Evolutionary conservation across 2,113 vertebrate genomes (phyloP), one percentile per base, ranked within the genome.

Genomic region (Eulemur macaco): DNA sequence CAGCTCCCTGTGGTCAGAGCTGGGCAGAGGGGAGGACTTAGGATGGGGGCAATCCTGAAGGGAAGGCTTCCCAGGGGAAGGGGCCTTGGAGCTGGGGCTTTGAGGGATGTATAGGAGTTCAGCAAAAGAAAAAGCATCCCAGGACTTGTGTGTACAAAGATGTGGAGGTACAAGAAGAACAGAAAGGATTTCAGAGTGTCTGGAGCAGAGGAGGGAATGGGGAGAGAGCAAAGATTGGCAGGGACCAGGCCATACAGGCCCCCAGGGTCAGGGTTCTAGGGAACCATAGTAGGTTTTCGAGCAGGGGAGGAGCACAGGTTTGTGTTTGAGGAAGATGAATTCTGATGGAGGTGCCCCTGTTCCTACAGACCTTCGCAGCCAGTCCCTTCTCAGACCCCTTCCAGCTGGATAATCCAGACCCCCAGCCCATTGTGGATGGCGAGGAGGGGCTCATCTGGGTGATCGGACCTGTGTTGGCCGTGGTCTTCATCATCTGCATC

Each of bases 381-480:
- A 99, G 99, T 86, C 99, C 99, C 0, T 99, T 99, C 97, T 99
- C 99, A 0, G 99, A 99, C 97, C 98, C 99, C 20, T 98, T 99
- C 98, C 98, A 98, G 95, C 98, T 99, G 93, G 99, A 99, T 2
- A 99, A 99, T 86, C 98, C 99, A 0, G 99, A 99, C 92, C 99
- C 99, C 0, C 99, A 99, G 97, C 99, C 99, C 17, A 99, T 99
- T 31, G 97, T 99, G 1, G 99, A 99, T 0, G 99, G 99, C 0
- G 99, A 99, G 17, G 99, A 99, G 60, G 99, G 99, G 25, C 99
- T 99, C n/a, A 99, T 99, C 98, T 99, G 99, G 99, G 99, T 99
- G 98, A 99, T 99, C 1, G 99, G 99, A 60, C 99, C 99, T 0
- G 99, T 99, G 58, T 98, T 99, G 85, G 99, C 99, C 0, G 99